Evolutionary conservation across 2,797 vertebrate species (phyloP).

Genomic region (Alosa sapidissima): DNA sequence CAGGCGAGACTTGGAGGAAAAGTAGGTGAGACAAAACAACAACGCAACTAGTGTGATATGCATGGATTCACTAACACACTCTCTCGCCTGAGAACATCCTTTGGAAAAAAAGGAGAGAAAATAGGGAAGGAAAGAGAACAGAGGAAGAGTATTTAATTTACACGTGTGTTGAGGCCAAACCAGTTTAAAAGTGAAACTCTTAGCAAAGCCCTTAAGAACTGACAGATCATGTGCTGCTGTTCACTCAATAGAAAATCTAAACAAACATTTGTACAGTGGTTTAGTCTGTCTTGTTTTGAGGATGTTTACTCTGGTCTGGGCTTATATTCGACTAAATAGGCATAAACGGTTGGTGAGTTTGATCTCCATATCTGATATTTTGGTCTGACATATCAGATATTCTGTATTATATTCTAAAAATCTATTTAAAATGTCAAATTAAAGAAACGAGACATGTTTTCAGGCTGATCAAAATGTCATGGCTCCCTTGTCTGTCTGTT

Average conservation of each 20-base stretch:
- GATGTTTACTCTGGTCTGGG: background rate
- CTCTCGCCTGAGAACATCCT: background rate
- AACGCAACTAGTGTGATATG: background rate
- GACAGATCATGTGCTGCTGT: background rate
- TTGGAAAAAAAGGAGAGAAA: background rate
- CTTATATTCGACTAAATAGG: background rate
- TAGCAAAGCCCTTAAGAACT: background rate
- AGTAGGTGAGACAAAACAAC: constrained; percentile 5
- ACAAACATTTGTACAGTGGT: background rate
- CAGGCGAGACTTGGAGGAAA: background rate
- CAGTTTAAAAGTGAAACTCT: background rate
- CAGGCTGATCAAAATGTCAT: background rate
- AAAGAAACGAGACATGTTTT: background rate
- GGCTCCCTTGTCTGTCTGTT: background rate
- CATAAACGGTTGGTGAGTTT: background rate
- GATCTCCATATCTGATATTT: background rate
- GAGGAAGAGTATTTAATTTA: background rate
- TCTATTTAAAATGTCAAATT: constrained; percentile 3
- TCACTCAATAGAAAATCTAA: background rate
- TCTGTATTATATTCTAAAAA: background rate
- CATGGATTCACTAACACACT: constrained; percentile 8
- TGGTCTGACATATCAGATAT: background rate
- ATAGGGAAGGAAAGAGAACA: background rate
- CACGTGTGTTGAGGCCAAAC: background rate
- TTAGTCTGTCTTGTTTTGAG: background rate